Conservation (phyloP, 2,888 invertebrate genomes). For the Pristionchus fissidentatus region DNA sequence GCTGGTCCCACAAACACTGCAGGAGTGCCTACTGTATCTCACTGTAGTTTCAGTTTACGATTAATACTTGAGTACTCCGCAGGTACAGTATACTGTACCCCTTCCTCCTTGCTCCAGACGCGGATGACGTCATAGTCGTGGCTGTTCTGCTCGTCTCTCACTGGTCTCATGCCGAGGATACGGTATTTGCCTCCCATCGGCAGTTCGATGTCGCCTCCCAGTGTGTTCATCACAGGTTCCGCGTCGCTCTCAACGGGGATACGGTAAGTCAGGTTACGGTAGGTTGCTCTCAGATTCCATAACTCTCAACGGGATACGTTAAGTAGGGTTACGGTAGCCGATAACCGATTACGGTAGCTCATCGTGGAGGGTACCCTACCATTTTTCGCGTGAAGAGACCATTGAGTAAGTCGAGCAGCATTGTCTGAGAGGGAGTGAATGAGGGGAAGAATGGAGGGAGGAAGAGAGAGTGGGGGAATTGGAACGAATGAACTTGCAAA, state of each 20-base stretch:
- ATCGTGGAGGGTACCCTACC: not conserved
- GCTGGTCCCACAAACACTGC: too few relatives aligned
- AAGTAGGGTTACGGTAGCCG: not conserved
- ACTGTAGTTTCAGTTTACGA: too few relatives aligned
- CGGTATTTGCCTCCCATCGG: not conserved
- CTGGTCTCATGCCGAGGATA: constrained; percentile 29
- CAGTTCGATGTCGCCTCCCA: constrained; percentile 32
- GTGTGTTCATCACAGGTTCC: not conserved
- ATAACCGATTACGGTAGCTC: not conserved
- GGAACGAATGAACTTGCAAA: too few relatives aligned
- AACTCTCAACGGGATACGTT: not conserved
- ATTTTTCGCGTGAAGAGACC: not conserved
- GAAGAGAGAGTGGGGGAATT: too few relatives aligned
- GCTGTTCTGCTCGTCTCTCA: constrained; percentile 1
- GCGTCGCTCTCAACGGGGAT: not conserved
- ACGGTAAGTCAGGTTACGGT: not conserved
- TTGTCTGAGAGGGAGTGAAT: not conserved
- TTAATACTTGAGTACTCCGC: too few relatives aligned
- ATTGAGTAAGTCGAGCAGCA: constrained; percentile 3
- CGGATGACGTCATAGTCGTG: constrained; percentile 34
- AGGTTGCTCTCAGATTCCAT: not conserved
- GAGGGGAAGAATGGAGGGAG: not conserved
- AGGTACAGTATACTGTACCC: constrained; percentile 3
- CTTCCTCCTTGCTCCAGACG: not conserved
- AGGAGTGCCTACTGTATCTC: too few relatives aligned